Percentiles rank a stretch among this genome's conserved stretches.
phyloP scores from a whole-genome alignment of 2,888 invertebrate genomes.

The Drosophila siamana region DNA sequence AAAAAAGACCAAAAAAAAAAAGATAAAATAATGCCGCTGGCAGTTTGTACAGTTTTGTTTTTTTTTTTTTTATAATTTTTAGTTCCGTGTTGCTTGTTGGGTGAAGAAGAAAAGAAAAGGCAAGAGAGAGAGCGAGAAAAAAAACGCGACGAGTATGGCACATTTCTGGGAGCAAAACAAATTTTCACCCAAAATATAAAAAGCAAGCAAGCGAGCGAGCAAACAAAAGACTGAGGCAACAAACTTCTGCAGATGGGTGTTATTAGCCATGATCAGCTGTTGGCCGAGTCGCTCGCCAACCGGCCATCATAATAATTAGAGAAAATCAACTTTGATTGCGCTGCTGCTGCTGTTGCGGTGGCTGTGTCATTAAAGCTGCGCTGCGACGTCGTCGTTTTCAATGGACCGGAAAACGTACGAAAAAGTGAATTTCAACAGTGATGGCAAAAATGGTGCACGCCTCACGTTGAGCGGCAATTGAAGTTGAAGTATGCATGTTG shows the following conservation, averaged over 20 bases:
- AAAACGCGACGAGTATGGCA: conserved; percentile 10
- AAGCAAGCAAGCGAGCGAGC: too few species aligned
- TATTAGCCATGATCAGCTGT: conserved; percentile 60
- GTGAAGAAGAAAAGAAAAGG: not conserved
- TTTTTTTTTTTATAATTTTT: conserved; percentile 5
- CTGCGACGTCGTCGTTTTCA: conserved; percentile 58
- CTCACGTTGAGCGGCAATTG: conserved; percentile 44
- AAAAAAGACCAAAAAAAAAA: too few species aligned
- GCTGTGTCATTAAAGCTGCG: conserved; percentile 57
- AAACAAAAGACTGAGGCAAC: conserved; percentile 72
- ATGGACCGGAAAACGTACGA: conserved; percentile 75
- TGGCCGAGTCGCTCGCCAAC: conserved; percentile 30
- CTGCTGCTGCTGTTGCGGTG: not conserved
- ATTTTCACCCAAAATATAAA: conserved; percentile 60
- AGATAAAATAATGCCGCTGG: conserved; percentile 10
- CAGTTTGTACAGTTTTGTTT: conserved; percentile 20
- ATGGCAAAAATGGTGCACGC: conserved; percentile 47
- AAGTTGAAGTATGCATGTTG: conserved; percentile 35
- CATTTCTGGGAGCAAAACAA: conserved; percentile 13
- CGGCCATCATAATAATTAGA: conserved; percentile 69
- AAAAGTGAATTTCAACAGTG: conserved; percentile 73
- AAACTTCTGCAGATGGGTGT: conserved; percentile 46
- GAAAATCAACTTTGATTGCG: conserved; percentile 57
- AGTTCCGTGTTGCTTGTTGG: conserved; percentile 55
- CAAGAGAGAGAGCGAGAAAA: too few species aligned